phyloP scores from a whole-genome alignment of 2,888 invertebrate genomes.

The Leucozona laternaria region DNA sequence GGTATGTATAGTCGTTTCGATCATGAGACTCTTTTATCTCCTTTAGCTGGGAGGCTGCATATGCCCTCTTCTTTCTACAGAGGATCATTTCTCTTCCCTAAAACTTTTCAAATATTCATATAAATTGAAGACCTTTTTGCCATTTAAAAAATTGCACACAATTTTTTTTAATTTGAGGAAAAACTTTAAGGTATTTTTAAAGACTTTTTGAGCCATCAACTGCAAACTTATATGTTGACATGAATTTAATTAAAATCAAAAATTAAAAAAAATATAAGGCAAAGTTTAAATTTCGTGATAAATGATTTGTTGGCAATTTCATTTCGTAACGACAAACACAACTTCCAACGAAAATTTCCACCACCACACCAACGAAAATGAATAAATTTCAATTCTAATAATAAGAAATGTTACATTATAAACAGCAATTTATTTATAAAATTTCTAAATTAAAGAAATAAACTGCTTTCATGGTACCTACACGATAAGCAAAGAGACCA shows the following conservation, averaged over 20 bases:
- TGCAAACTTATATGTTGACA: background rate
- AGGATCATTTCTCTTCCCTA: too few species aligned
- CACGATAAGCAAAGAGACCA: constrained; percentile 42
- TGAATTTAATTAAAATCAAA: background rate
- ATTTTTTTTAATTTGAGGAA: too few species aligned
- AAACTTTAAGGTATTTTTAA: background rate
- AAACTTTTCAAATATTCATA: too few species aligned
- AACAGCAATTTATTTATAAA: constrained; percentile 81
- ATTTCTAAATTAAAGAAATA: constrained; percentile 82
- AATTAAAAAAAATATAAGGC: too few species aligned
- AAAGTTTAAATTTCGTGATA: background rate
- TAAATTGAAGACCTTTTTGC: too few species aligned
- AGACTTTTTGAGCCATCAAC: background rate
- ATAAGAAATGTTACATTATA: constrained; percentile 42
- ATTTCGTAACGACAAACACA: background rate
- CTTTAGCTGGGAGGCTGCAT: too few species aligned
- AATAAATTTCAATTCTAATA: constrained; percentile 70
- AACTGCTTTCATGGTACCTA: constrained; percentile 75
- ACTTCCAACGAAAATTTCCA: background rate
- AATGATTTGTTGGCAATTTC: background rate
- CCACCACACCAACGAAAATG: constrained; percentile 31
- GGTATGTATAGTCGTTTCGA: too few species aligned
- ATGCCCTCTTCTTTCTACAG: too few species aligned
- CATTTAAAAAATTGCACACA: too few species aligned
- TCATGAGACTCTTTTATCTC: too few species aligned